Base-by-base conservation (phyloP, 2,113 vertebrate genomes). In the Scortum barcoo region DNA sequence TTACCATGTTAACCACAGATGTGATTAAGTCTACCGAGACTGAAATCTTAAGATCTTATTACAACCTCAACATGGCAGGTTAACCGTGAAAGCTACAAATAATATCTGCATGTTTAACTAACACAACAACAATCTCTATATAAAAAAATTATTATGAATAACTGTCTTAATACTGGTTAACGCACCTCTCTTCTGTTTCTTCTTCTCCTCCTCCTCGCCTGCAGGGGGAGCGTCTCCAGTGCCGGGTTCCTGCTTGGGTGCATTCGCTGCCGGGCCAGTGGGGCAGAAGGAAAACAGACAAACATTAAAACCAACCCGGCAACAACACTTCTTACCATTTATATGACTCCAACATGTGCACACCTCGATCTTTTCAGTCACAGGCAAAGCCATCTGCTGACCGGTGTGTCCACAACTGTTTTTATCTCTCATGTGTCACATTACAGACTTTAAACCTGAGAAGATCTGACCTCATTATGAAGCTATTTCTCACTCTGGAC, bases 121-220 rank as follows among this genome's bases (percentile, higher is more conserved):
- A 42, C 3, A 42, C 38, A 1, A 16, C 1, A 46, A 42, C 0
- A 22, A 0, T 4, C 10, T 3, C 28, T 7, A 12, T 36, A 51
- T 19, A 33, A 24, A 22, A 40, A 53, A 26, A 4, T 33, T 2
- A 73, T 36, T 62, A 10, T 40, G 11, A 56, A 50, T n/a, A 3
- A 13, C 22, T 36, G 13, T 28, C 2, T 20, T 36, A 3, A 63
- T 6, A 9, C 67, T 17, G 11, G 19, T 19, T 20, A 0, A 7
- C 81, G 72, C 86, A 97, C 98, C 98, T 97, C 98, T 96, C 92
- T 98, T 99, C 94, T 99, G 98, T 87, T 99, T 99, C 94, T 99
- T 99, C 89, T 99, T 99, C 89, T 99, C 98, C 70, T 99, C 98
- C 74, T 99, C 98, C 94, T 99, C 98, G 60, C 93, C 97, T 69